Percentiles rank a stretch among this genome's conserved stretches.
Conservation (phyloP, 2,888 invertebrate genomes). For the Thymelicus acteon region DNA sequence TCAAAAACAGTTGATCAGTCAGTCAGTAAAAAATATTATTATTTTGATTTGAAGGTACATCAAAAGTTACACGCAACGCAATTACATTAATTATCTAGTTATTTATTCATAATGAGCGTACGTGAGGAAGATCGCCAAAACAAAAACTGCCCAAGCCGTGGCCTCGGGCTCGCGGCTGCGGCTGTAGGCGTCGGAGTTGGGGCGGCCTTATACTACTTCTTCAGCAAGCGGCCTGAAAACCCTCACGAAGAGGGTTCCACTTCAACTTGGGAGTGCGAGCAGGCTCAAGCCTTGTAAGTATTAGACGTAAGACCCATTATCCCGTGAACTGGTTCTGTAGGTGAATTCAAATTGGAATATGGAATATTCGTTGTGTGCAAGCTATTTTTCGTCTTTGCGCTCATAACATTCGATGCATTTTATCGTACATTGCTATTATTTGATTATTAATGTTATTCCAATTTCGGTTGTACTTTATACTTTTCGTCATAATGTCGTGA, state of each 20-base stretch:
- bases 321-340: neutral
- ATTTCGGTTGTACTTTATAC: neutral
- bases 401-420: neutral
- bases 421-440: neutral
- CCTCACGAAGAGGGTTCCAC: slow-evolving; percentile 64
- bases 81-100: slow-evolving; percentile 4
- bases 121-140: slow-evolving; percentile 65
- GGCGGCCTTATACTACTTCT: slow-evolving; percentile 75
- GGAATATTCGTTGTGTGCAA: neutral
- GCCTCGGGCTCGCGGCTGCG: slow-evolving; percentile 71
- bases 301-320: neutral
- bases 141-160: slow-evolving; percentile 65
- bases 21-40: slow-evolving; percentile 27
- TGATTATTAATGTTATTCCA: neutral
- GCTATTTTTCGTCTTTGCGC: neutral
- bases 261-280: slow-evolving; percentile 59
- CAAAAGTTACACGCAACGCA: slow-evolving; percentile 30
- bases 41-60: slow-evolving; percentile 37
- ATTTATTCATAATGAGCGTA: slow-evolving; percentile 60
- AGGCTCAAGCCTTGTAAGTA: slow-evolving; percentile 49
- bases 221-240: slow-evolving; percentile 65
- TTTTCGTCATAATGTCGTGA: neutral
- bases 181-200: slow-evolving; percentile 77
- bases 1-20: slow-evolving; percentile 16
- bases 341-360: slow-evolving; percentile 4